phyloP scores from a whole-genome alignment of 2,888 invertebrate genomes.

The Atrina japonica region DNA sequence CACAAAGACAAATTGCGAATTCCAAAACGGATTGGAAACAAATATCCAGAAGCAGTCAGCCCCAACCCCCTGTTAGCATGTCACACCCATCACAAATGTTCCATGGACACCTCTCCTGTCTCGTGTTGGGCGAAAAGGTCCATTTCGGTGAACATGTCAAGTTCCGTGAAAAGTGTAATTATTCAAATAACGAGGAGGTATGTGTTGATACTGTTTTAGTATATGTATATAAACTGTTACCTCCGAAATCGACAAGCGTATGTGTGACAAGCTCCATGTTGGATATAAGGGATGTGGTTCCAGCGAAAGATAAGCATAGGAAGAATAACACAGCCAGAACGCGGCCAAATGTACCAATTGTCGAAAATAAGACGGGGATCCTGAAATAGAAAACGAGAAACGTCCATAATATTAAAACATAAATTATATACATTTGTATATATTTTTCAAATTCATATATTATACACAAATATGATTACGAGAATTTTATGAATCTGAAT shows the following conservation, averaged over 20 bases:
- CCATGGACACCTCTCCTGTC: too few relatives aligned
- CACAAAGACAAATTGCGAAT: too few relatives aligned
- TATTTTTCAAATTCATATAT: not conserved
- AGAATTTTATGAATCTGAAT: not conserved
- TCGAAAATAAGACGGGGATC: constrained; percentile 73
- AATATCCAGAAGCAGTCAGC: too few relatives aligned
- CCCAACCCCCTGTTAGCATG: too few relatives aligned
- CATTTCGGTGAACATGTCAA: too few relatives aligned
- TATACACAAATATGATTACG: not conserved
- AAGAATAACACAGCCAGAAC: constrained; percentile 71
- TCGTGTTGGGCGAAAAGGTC: too few relatives aligned
- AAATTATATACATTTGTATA: too few relatives aligned
- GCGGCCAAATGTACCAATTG: constrained; percentile 69
- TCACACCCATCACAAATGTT: too few relatives aligned
- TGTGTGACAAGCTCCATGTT: constrained; percentile 68
- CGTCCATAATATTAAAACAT: not conserved
- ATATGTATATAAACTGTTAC: constrained; percentile 53
- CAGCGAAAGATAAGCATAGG: constrained; percentile 73
- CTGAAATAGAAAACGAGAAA: constrained; percentile 43
- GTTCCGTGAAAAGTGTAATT: too few relatives aligned
- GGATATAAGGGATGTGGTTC: constrained; percentile 73
- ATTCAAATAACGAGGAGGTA: too few relatives aligned
- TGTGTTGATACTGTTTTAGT: too few relatives aligned
- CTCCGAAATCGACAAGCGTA: constrained; percentile 70
- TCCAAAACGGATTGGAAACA: too few relatives aligned